A percentile compares a stretch with the other conserved stretches of the same genome.
Evolutionary conservation across 2,888 invertebrate species (phyloP).

Genomic region (Clostera curtula): DNA sequence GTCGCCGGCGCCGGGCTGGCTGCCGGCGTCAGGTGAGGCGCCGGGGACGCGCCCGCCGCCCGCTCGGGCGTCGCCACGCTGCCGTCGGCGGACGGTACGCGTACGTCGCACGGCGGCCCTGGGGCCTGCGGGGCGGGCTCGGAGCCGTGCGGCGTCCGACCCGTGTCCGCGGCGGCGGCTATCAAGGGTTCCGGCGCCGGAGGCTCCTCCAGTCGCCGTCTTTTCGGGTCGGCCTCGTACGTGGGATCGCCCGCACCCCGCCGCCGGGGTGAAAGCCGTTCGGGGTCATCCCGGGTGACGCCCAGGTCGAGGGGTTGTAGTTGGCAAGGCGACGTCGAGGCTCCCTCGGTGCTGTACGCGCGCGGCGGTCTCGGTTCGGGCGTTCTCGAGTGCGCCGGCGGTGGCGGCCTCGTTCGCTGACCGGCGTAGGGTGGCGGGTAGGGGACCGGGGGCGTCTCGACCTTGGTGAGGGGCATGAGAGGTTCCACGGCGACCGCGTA

Average conservation of each 20-base stretch:
- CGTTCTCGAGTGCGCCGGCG: constrained; percentile 74
- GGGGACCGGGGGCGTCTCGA: constrained; percentile 56
- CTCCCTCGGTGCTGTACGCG: constrained; percentile 43
- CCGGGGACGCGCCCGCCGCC: constrained; percentile 62
- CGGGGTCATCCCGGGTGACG: constrained; percentile 78
- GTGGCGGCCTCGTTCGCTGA: constrained; percentile 63
- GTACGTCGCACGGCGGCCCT: constrained; percentile 66
- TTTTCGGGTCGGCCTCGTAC: constrained; percentile 76
- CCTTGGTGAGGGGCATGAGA: constrained; percentile 74
- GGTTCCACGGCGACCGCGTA: constrained; percentile 55
- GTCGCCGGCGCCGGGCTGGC: constrained; percentile 60
- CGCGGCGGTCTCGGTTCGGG: constrained; percentile 67
- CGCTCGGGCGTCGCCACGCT: constrained; percentile 73
- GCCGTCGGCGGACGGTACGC: constrained; percentile 77
- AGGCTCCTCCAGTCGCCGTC: constrained; percentile 79
- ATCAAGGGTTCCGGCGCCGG: constrained; percentile 81
- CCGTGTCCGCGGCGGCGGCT: constrained; percentile 82
- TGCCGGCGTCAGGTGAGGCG: constrained; percentile 48
- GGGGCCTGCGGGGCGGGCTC: constrained; percentile 66
- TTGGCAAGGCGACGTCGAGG: constrained; percentile 73
- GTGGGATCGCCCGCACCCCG: constrained; percentile 76
- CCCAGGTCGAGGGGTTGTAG: constrained; percentile 88
- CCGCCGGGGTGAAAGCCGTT: constrained; percentile 77
- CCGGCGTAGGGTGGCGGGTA: constrained; percentile 58
- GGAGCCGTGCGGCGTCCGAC: constrained; percentile 77